Conservation (phyloP, 2,888 invertebrate species). For the Catocala nupta region DNA sequence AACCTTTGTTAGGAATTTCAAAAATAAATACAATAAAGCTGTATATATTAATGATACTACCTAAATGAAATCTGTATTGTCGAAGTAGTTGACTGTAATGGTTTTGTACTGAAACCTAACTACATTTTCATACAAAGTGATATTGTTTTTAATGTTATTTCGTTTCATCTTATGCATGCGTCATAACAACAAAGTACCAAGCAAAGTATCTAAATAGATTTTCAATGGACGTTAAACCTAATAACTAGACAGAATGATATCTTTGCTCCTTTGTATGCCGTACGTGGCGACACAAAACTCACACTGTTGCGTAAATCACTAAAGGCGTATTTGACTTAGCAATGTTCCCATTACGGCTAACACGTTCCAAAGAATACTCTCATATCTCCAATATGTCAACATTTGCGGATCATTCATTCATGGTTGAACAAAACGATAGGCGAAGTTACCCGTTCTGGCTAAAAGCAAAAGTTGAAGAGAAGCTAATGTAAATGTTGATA, state of each 20-base stretch:
- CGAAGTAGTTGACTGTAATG: no score
- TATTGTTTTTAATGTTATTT: background rate
- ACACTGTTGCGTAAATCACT: background rate
- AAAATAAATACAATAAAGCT: background rate
- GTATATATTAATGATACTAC: background rate
- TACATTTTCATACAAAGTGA: no score
- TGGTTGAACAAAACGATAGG: constrained; percentile 27
- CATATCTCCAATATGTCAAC: constrained; percentile 14
- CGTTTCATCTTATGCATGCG: no score
- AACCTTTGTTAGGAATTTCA: background rate
- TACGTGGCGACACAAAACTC: background rate
- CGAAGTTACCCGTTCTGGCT: constrained; percentile 19
- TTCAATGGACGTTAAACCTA: background rate
- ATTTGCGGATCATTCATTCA: constrained; percentile 28
- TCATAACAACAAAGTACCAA: background rate
- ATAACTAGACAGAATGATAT: background rate
- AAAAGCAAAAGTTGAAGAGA: constrained; percentile 66
- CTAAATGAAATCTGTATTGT: background rate
- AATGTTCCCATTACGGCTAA: constrained; percentile 10
- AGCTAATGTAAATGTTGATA: constrained; percentile 69
- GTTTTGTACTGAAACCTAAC: no score
- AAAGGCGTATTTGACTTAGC: constrained; percentile 10
- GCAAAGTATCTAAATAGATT: background rate
- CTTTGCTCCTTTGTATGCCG: background rate
- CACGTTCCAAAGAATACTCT: constrained; percentile 14